A percentile compares a stretch with the other conserved stretches of the same genome.
Evolutionary conservation across 2,797 vertebrate species (phyloP).

Genomic region (Brachyalestes nurse): DNA sequence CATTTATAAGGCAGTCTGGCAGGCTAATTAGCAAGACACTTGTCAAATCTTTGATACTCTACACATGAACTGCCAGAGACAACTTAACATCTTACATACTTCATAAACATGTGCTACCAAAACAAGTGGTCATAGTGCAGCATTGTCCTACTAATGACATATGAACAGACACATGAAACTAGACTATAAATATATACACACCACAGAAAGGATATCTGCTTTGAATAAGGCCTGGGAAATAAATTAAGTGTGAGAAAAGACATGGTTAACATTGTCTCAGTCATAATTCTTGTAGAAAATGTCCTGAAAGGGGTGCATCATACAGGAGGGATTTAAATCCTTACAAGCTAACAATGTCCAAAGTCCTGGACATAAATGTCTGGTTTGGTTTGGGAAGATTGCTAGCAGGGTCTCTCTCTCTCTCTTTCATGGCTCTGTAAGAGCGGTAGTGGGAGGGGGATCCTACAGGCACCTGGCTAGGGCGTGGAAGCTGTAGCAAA

Average conservation of each 20-base stretch:
- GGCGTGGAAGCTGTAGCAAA: conserved; percentile 13
- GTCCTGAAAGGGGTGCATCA: neutral
- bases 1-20: neutral
- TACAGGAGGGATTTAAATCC: neutral
- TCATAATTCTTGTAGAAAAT: too few relatives aligned
- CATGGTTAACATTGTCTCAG: too few relatives aligned
- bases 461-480: conserved; percentile 7
- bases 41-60: neutral
- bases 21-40: neutral
- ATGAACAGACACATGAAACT: too few relatives aligned
- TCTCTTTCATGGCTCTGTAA: neutral
- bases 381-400: neutral
- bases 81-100: neutral
- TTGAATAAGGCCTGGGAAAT: too few relatives aligned
- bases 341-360: neutral
- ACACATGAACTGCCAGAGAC: neutral
- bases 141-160: too few relatives aligned
- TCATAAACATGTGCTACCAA: too few relatives aligned
- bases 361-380: neutral
- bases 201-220: too few relatives aligned
- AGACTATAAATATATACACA: too few relatives aligned
- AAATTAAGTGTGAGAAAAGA: too few relatives aligned
- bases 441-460: neutral
- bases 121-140: too few relatives aligned
- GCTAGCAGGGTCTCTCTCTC: neutral